Evolutionary conservation across 2,888 invertebrate genomes (phyloP).

Genomic region (Cerceris rybyensis): DNA sequence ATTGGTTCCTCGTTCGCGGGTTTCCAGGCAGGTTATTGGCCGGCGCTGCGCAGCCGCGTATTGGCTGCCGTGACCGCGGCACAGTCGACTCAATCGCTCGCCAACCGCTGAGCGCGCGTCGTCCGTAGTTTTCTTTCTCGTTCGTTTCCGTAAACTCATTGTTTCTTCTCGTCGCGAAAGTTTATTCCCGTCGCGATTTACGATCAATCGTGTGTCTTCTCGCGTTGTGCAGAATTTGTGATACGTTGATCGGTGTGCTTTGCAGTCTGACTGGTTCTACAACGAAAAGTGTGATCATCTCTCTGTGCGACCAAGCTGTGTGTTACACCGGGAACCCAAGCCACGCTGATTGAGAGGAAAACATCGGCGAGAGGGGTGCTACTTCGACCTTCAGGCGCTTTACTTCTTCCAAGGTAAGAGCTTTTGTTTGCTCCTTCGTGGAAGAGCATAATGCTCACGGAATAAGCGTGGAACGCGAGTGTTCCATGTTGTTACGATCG

Average conservation of each 20-base stretch:
- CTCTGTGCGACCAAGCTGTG: too few relatives aligned
- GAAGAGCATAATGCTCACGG: not conserved
- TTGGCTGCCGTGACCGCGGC: not conserved
- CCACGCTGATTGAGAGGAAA: not conserved
- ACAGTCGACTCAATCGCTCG: conserved; percentile 59
- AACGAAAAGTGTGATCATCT: too few relatives aligned
- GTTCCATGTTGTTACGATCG: conserved; percentile 39
- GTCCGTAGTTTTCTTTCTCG: conserved; percentile 24
- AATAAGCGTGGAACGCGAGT: too few relatives aligned
- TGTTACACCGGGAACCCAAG: not conserved
- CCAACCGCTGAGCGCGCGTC: conserved; percentile 61
- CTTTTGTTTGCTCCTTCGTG: not conserved
- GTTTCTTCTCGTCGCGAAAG: conserved; percentile 31
- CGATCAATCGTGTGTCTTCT: not conserved
- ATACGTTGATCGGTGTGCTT: too few relatives aligned
- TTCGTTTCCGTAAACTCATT: conserved; percentile 10
- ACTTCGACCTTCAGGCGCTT: not conserved
- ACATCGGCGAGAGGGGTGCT: not conserved
- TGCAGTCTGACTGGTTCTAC: too few relatives aligned
- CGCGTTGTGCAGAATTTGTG: not conserved
- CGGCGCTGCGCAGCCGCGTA: not conserved
- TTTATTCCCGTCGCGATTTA: conserved; percentile 13
- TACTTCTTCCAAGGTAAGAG: not conserved
- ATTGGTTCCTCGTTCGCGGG: not conserved
- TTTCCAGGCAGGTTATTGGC: not conserved